Conservation (phyloP, 2,888 invertebrate genomes). For the Xestia xanthographa region DNA sequence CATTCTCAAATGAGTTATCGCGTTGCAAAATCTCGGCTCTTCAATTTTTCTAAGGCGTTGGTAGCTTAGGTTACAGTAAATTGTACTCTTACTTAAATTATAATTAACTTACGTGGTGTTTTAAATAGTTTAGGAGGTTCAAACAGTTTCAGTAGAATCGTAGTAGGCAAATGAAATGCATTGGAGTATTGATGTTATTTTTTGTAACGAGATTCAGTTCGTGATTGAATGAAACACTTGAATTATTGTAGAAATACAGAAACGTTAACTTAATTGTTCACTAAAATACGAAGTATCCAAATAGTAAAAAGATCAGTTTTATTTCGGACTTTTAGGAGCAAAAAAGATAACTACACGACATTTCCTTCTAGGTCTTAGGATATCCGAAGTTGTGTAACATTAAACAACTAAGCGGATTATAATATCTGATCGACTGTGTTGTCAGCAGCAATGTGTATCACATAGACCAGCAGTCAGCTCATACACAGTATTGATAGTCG, state of each 20-base stretch:
- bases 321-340: conserved; percentile 45
- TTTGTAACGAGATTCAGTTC: conserved; percentile 30
- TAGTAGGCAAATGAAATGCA: conserved; percentile 48
- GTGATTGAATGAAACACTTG: conserved; percentile 10
- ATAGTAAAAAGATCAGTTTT: conserved; percentile 40
- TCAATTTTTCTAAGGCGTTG: conserved; percentile 64
- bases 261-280: conserved; percentile 31
- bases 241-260: conserved; percentile 5
- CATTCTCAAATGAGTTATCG: conserved; percentile 84
- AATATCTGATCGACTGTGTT: conserved; percentile 74
- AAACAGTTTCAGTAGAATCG: conserved; percentile 35
- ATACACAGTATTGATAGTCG: conserved; percentile 77
- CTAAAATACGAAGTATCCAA: conserved; percentile 33
- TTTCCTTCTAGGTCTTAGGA: conserved; percentile 62
- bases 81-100: conserved; percentile 40
- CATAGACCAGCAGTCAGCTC: conserved; percentile 77
- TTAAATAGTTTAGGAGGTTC: conserved; percentile 6
- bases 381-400: conserved; percentile 63
- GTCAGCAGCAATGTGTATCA: conserved; percentile 80
- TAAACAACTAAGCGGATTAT: conserved; percentile 54
- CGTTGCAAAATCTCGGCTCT: conserved; percentile 82
- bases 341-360: conserved; percentile 47
- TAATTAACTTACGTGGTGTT: conserved; percentile 33
- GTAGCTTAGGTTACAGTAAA: conserved; percentile 48
- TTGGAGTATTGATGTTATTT: conserved; percentile 53